Evolutionary conservation across 2,888 invertebrate species (phyloP).

Genomic region (Antitype chi): DNA sequence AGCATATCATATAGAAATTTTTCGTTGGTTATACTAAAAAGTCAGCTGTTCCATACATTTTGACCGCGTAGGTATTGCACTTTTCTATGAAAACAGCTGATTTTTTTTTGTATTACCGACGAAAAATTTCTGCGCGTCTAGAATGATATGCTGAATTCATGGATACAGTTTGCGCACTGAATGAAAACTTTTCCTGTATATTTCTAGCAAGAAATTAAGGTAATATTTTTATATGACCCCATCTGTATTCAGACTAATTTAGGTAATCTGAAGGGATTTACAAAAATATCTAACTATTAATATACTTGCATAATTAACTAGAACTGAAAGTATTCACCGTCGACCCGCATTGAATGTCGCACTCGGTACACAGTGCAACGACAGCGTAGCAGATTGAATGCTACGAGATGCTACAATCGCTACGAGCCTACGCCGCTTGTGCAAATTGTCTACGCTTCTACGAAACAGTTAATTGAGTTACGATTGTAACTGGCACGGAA

Average conservation of each 20-base stretch:
- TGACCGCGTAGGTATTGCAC: too few relatives aligned
- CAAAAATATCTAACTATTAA: background rate
- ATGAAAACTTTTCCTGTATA: too few relatives aligned
- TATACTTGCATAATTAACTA: constrained; percentile 2
- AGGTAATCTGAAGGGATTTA: background rate
- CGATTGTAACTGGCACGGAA: constrained; percentile 44
- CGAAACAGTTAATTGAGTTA: constrained; percentile 53
- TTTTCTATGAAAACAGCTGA: too few relatives aligned
- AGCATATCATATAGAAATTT: too few relatives aligned
- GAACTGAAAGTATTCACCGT: constrained; percentile 17
- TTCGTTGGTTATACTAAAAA: too few relatives aligned
- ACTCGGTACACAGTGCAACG: constrained; percentile 33
- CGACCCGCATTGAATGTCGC: constrained; percentile 29
- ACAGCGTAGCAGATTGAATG: constrained; percentile 51
- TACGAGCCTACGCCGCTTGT: constrained; percentile 56
- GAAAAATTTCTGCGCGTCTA: too few relatives aligned
- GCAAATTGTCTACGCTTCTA: constrained; percentile 55
- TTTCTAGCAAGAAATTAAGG: background rate
- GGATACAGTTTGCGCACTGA: too few relatives aligned
- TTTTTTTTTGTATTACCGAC: too few relatives aligned
- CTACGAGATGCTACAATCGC: constrained; percentile 59
- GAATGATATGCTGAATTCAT: too few relatives aligned
- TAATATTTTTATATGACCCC: background rate
- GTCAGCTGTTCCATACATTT: too few relatives aligned
- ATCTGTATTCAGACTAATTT: background rate